Percentiles rank a stretch among this genome's conserved stretches.
Conservation (phyloP, 2,888 invertebrate species). For the Andrena haemorrhoa region DNA sequence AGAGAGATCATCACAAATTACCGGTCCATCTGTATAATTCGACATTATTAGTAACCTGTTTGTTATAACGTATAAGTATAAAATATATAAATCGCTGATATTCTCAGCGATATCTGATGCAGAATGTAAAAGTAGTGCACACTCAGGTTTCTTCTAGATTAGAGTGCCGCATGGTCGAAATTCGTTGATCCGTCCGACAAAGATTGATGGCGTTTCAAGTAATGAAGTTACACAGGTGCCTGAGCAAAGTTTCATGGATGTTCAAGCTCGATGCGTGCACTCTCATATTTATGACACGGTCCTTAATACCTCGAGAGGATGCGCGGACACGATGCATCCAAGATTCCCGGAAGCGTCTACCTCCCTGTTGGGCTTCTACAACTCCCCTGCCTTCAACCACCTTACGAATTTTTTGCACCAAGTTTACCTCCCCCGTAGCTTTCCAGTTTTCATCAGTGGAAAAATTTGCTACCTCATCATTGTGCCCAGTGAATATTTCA, state of each 20-base stretch:
- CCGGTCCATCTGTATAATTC: no score
- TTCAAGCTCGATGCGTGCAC: conserved; percentile 66
- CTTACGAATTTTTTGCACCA: conserved; percentile 17
- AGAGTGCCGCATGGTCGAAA: not conserved
- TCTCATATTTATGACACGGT: conserved; percentile 73
- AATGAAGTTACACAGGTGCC: conserved; percentile 36
- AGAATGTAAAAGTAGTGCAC: not conserved
- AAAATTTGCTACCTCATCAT: not conserved
- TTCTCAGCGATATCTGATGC: no score
- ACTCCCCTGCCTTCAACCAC: conserved; percentile 25
- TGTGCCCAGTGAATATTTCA: not conserved
- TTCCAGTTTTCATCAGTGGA: not conserved
- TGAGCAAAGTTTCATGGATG: conserved; percentile 50
- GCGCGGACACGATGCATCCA: conserved; percentile 66
- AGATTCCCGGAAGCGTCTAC: conserved; percentile 35
- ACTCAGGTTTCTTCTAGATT: conserved; percentile 4
- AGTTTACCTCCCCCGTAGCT: not conserved
- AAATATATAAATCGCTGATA: no score
- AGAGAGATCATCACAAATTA: no score
- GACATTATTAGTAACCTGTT: no score
- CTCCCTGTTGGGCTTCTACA: conserved; percentile 18
- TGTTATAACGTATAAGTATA: no score
- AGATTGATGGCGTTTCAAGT: conserved; percentile 27
- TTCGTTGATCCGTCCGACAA: conserved; percentile 16
- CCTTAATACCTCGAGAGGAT: conserved; percentile 69